phyloP scores from a whole-genome alignment of 2,113 vertebrate genomes.

The Nibea albiflora region DNA sequence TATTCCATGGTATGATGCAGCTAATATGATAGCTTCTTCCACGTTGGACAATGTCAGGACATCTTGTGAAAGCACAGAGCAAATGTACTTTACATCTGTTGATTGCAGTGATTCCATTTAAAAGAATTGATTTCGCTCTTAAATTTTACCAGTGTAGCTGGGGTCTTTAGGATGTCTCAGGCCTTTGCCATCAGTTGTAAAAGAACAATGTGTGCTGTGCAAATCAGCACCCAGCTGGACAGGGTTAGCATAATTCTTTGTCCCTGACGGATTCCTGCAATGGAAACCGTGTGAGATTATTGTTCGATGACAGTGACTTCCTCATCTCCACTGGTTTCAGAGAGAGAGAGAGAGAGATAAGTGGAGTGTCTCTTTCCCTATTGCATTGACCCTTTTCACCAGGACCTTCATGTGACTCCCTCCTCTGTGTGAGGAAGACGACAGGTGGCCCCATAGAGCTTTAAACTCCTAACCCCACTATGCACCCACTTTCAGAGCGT shows the following conservation, averaged over 20 bases:
- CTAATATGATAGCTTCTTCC: neutral
- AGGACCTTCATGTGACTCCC: neutral
- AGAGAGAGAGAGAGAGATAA: slow-evolving; percentile 23
- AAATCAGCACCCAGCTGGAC: neutral
- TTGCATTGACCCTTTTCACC: slow-evolving; percentile 17
- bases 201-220: neutral
- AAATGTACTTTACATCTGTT: neutral
- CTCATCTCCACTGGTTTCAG: slow-evolving; percentile 21
- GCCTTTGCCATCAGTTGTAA: neutral
- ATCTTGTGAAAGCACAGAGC: neutral
- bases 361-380: slow-evolving; percentile 22
- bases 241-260: neutral
- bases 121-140: neutral
- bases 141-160: neutral
- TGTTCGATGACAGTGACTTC: slow-evolving; percentile 29
- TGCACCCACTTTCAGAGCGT: neutral
- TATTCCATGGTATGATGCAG: neutral
- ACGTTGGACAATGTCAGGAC: neutral
- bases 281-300: slow-evolving; percentile 7
- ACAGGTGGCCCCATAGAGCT: slow-evolving; percentile 31
- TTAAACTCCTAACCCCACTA: slow-evolving; percentile 21
- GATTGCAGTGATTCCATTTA: neutral
- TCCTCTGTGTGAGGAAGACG: neutral
- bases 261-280: neutral
- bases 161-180: neutral